Evolutionary conservation across 2,113 vertebrate species (phyloP), one percentile per base, ranked within the genome.

Genomic region (Paratilapia polleni): DNA sequence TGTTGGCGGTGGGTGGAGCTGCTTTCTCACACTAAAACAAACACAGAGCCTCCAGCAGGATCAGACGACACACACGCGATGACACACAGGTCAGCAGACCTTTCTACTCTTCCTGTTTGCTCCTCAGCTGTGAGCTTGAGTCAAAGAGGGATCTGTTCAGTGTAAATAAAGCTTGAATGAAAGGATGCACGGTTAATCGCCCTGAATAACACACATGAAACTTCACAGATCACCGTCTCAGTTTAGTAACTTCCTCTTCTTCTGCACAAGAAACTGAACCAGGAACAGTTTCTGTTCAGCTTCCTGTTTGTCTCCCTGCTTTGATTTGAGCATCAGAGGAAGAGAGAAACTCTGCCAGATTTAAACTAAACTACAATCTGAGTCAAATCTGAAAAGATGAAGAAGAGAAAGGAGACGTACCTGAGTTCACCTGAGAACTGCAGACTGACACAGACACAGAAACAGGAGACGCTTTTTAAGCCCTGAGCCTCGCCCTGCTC

Each of bases 361-460:
- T 47, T 4, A 6, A 52, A 26, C 24, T 70, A 26, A 15, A 52
- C 24, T 70, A 26, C 17, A 52, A 17, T 11, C 24, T 52, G 49
- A 52, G 49, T 47, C 43, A 47, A 19, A 52, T 2, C 2, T 52
- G 41, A 49, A 36, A 66, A 9, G 15, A 52, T 47, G 10, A 70
- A 20, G 0, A 70, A 2, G 31, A 19, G 13, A 28, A 19, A 49
- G 5, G 22, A 49, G 6, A 86, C 84, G 1, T 84, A 89, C 88
- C 88, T 89, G 77, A 73, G 57, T 34, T 43, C 73, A 77, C 87
- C 87, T 84, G 84, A 60, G 54, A 15, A 64, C 77, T 54, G 64
- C 47, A 52, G 6, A 58, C 15, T 13, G 49, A 8, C 1, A 75
- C 31, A 2, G 59, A 4, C 1, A 62, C 28, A 57, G 61, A 43